A percentile compares a stretch with the other conserved stretches of the same genome.
Conservation (phyloP, 2,113 vertebrate species). For the Anolis sagrei region DNA sequence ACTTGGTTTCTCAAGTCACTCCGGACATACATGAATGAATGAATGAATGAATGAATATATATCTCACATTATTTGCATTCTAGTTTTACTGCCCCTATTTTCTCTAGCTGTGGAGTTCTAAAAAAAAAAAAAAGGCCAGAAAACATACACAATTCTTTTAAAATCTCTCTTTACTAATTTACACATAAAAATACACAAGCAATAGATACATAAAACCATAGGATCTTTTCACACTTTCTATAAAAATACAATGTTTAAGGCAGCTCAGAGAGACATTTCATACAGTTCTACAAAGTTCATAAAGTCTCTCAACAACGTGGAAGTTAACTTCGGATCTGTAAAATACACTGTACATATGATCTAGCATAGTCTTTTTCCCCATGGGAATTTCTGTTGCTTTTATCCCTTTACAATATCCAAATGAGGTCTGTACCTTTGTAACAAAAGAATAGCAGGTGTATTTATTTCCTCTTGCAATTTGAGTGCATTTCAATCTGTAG, state of each 20-base stretch:
- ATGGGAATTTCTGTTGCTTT: constrained; percentile 66
- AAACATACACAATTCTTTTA: constrained; percentile 77
- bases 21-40: no score
- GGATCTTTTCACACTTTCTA: constrained; percentile 87
- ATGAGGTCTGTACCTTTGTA: constrained; percentile 78
- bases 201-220: constrained; percentile 80
- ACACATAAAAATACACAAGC: constrained; percentile 83
- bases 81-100: constrained; percentile 17
- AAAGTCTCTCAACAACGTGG: constrained; percentile 88
- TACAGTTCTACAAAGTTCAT: constrained; percentile 91
- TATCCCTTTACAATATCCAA: constrained; percentile 81
- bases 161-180: constrained; percentile 83
- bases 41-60: no score
- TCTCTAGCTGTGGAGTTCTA: constrained; percentile 44
- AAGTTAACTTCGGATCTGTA: constrained; percentile 90
- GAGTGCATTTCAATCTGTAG: constrained; percentile 74
- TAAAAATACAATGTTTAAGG: constrained; percentile 94
- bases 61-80: no score
- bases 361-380: constrained; percentile 58
- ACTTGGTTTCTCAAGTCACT: no score
- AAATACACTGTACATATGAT: constrained; percentile 88
- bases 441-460: constrained; percentile 58
- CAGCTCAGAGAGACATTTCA: constrained; percentile 88
- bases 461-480: constrained; percentile 62
- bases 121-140: constrained; percentile 47